Evolutionary conservation across 1,140 invertebrate genomes (phyloP).

Genomic region (fruit fly (Drosophila melanogaster)): DNA sequence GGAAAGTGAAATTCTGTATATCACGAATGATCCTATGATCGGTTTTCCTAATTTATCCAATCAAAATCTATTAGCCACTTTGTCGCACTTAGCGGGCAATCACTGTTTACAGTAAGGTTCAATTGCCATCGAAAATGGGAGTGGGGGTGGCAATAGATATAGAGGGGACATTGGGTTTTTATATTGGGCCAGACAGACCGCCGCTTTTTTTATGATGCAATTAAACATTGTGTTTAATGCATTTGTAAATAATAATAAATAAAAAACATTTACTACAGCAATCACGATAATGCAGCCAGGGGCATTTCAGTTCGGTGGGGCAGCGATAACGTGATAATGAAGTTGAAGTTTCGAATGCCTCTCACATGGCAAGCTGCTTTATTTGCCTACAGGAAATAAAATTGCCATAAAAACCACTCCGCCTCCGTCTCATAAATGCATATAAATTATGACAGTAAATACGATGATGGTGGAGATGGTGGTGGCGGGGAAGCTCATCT

Average conservation of each 20-base stretch:
- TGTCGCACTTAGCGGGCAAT: constrained; percentile 2
- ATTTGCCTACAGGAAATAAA: constrained; percentile 73
- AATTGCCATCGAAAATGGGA: constrained; percentile 27
- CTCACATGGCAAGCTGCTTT: constrained; percentile 50
- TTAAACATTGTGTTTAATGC: constrained; percentile 82
- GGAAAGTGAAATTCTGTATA: no score
- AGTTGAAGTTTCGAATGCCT: constrained; percentile 66
- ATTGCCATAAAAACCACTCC: constrained; percentile 68
- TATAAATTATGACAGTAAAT: constrained; percentile 69
- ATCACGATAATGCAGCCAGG: constrained; percentile 60
- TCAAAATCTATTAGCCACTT: background rate
- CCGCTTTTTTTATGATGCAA: constrained; percentile 56
- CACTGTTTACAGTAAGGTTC: constrained; percentile 26
- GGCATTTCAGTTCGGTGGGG: background rate
- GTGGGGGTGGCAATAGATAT: background rate
- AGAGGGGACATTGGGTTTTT: constrained; percentile 6
- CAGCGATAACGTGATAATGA: constrained; percentile 57
- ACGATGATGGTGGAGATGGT: background rate
- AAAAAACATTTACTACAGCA: constrained; percentile 73
- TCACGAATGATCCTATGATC: no score
- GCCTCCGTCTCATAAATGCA: constrained; percentile 59
- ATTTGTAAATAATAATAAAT: constrained; percentile 81
- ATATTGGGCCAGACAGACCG: constrained; percentile 42
- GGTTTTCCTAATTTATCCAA: background rate
- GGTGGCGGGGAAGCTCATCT: constrained; percentile 22